Conservation (phyloP, 92 coral and sea anemone species). For the Isaurus tuberculatus region DNA sequence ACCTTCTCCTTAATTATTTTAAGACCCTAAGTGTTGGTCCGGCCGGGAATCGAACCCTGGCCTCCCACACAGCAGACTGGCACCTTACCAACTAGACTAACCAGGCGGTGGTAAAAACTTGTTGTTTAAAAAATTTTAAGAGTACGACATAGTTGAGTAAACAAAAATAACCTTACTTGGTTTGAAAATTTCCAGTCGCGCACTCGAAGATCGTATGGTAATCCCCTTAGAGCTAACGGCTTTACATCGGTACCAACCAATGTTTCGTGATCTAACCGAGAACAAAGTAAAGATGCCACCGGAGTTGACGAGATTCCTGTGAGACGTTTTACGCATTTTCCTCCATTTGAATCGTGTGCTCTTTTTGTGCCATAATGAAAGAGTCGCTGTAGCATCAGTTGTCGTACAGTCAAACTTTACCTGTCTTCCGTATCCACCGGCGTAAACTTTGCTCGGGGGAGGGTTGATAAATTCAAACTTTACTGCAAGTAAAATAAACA, state of each 20-base stretch:
- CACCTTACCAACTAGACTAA: no score
- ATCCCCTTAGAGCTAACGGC: not conserved
- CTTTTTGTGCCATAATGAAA: constrained; percentile 5
- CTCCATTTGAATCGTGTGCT: not conserved
- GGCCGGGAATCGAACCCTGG: no score
- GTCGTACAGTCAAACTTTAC: constrained; percentile 29
- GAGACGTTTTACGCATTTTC: not conserved
- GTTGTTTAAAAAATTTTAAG: no score
- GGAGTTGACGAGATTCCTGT: not conserved
- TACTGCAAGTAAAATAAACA: not conserved
- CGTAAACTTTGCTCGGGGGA: constrained; percentile 8
- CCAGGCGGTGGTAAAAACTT: no score
- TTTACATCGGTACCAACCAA: constrained; percentile 23
- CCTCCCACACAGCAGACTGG: no score
- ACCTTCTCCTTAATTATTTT: no score
- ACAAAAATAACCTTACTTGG: constrained; percentile 5
- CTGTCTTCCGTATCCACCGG: constrained; percentile 15
- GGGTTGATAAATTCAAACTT: constrained; percentile 2
- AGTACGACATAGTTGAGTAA: no score
- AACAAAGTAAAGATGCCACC: constrained; percentile 15
- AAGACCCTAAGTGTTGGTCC: no score
- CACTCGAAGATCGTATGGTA: constrained; percentile 17
- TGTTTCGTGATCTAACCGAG: not conserved
- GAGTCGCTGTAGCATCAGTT: constrained; percentile 1
- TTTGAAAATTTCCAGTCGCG: not conserved